Base-by-base conservation (phyloP, 2,888 invertebrate genomes). In the Phyto melanocephala region DNA sequence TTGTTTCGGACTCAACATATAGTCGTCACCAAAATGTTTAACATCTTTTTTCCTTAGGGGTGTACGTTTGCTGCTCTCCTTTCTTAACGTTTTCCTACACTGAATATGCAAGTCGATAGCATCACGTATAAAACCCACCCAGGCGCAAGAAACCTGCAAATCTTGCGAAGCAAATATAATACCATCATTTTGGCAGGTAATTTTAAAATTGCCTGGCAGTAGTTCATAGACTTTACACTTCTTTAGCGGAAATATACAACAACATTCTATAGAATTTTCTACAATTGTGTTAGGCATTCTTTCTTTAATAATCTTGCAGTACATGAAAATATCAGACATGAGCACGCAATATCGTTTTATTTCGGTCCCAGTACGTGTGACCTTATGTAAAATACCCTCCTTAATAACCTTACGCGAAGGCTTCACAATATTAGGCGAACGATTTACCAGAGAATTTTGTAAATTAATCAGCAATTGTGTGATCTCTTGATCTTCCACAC, bases 401-500 rank as follows among this genome's bases (percentile, higher is more conserved):
- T 94, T 95, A 70, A 95, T 92, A 58, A 95, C 92, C 83, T 93
- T 93, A n/a, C 95, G 92, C 8, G 91, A 90, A 0, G 91, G 95
- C 75, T 93, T 93, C 0, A 96, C 93, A 47, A 96, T 93, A 85
- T 93, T 93, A 1, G 95, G 94, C 20, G 93, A 93, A 4, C 93
- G 92, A 85, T 93, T 93, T 5, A 92, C 90, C 20, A 96, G 91
- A 45, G 93, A 93, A 76, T 93, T 93, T 88, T 95, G 95, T 15
- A 96, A 91, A 88, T 93, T 93, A 13, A 96, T 89, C 85, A 96
- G 92, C 86, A 93, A 92, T 88, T 94, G 94, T 63, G 94, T 93
- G 85, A 95, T 94, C 88, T 96, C 95, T 87, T 95, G 94, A 85
- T 95, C 94, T 80, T 94, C 93, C 3, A 96, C 93, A 63, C 95